A percentile compares a stretch with the other conserved stretches of the same genome.
phyloP scores from a whole-genome alignment of 1,140 invertebrate genomes.

The Plectus sambesii region DNA sequence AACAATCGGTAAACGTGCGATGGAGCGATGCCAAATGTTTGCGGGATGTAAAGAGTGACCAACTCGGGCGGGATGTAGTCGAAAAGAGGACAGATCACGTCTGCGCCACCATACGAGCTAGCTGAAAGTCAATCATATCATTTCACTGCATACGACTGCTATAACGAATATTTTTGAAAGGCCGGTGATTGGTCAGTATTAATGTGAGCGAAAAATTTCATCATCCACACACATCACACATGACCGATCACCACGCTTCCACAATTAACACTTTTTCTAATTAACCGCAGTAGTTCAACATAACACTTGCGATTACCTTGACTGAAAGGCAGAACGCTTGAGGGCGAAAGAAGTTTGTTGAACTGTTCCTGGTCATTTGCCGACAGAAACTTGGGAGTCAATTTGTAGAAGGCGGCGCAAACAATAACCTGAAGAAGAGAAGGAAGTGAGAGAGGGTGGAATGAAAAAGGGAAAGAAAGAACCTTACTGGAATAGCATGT shows the following conservation, averaged over 20 bases:
- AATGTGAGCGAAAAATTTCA: no score
- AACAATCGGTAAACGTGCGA: not conserved
- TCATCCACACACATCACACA: no score
- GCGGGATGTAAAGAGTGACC: not conserved
- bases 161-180: no score
- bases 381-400: not conserved
- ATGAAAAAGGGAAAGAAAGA: no score
- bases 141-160: no score
- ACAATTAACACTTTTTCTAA: no score
- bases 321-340: not conserved
- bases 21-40: not conserved
- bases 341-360: not conserved
- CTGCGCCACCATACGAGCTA: not conserved
- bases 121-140: no score
- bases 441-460: not conserved
- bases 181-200: no score
- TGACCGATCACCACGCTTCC: no score
- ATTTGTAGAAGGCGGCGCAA: not conserved
- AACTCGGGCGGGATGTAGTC: not conserved
- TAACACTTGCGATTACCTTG: not conserved
- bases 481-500: not conserved
- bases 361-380: not conserved
- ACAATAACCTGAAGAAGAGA: not conserved
- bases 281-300: no score
- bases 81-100: not conserved